Conservation (phyloP, 2,113 vertebrate species). For the Atrichornis clamosus region DNA sequence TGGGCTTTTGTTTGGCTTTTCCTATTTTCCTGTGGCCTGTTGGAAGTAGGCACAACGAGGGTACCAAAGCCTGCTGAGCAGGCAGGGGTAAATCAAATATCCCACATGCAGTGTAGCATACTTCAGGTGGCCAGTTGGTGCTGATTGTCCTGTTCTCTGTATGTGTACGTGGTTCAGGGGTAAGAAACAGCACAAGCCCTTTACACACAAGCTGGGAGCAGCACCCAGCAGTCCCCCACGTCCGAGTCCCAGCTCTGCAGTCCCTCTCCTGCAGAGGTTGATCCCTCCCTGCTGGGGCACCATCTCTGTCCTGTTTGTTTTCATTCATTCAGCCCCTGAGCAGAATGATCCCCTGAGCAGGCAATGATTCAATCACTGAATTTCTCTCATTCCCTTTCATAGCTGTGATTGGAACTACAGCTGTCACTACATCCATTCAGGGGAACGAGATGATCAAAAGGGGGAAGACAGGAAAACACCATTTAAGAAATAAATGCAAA, state of each 20-base stretch:
- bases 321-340: not conserved
- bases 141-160: not conserved
- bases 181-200: fast-evolving
- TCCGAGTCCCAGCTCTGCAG: fast-evolving
- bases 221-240: fast-evolving
- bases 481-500: conserved; percentile 44
- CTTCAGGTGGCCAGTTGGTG: not conserved
- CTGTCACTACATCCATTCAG: not conserved
- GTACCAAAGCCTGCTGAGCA: not conserved
- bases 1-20: not conserved
- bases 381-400: not conserved
- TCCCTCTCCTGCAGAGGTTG: not conserved
- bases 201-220: fast-evolving
- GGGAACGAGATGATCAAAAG: not conserved
- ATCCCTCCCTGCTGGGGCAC: not conserved
- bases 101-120: too few species aligned
- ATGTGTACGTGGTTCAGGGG: fast-evolving
- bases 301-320: not conserved
- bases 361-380: not conserved
- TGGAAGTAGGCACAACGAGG: not conserved
- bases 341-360: fast-evolving
- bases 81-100: not conserved
- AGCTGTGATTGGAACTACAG: not conserved
- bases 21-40: not conserved
- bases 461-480: not conserved